phyloP scores from a whole-genome alignment of 2,113 vertebrate genomes.

The Saimiri boliviensis region DNA sequence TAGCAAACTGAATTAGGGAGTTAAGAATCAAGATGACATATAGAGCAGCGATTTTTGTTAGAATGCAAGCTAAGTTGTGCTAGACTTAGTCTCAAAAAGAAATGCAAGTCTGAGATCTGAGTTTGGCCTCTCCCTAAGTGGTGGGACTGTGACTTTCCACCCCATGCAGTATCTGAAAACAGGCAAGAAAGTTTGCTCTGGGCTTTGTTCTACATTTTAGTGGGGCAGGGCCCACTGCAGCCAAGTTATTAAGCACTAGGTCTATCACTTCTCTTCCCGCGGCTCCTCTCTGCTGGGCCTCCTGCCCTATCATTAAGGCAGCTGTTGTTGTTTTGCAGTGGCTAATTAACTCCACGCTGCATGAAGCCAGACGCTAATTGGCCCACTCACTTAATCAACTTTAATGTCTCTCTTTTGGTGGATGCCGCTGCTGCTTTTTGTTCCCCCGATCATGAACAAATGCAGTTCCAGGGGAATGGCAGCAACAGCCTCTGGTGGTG shows the following conservation, averaged over 20 bases:
- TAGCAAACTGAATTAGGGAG: background rate
- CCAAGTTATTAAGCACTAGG: slow-evolving; percentile 70
- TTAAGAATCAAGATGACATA: background rate
- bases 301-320: slow-evolving; percentile 70
- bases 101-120: background rate
- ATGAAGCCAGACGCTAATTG: slow-evolving; percentile 76
- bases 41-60: background rate
- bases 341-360: slow-evolving; percentile 79
- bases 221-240: slow-evolving; percentile 59
- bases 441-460: slow-evolving; percentile 52
- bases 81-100: background rate
- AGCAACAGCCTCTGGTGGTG: background rate
- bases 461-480: background rate
- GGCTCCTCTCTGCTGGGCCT: slow-evolving; percentile 71
- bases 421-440: slow-evolving; percentile 63
- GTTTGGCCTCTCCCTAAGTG: background rate
- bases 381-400: slow-evolving; percentile 76
- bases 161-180: background rate
- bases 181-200: background rate
- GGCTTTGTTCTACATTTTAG: slow-evolving; percentile 72
- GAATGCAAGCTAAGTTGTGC: background rate
- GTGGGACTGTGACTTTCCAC: background rate
- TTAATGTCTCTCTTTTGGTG: slow-evolving; percentile 77
- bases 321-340: slow-evolving; percentile 77
- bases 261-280: slow-evolving; percentile 52